Evolutionary conservation across 2,888 invertebrate genomes (phyloP), one percentile per base, ranked within the genome.

Genomic region (Mythimna impura): DNA sequence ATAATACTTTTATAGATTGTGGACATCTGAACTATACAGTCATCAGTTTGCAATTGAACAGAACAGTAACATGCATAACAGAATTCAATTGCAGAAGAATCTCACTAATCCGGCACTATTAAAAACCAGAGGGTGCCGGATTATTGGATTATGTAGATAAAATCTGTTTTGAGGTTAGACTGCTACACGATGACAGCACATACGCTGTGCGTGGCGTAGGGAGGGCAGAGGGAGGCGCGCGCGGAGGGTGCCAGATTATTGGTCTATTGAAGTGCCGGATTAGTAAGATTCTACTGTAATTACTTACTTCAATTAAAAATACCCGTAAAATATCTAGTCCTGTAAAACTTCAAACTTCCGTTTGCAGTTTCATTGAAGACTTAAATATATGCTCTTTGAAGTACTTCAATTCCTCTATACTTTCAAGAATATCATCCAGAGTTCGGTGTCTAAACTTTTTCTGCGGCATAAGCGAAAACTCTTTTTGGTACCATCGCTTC

Each of bases 391-490:
- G 90, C 57, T 96, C 87, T 90, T 97, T 97, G 93, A 98, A 99
- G 96, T 97, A 98, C 89, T 97, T 97, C 36, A 99, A 94, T 94
- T 99, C 99, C 40, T 96, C 91, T 84, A 99, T 97, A 92, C 98
- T 99, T 88, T 99, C 99, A 83, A 96, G 96, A 71, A 99, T 99
- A 92, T 99, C 99, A 87, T 97, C 97, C n/a, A 98, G 87, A 20
- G 98, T 97, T 83, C 99, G 96, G 89, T 99, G 99, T 0, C 92
- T 87, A n/a, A 97, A 96, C 65, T 90, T 93, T 88, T 98, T 98
- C 63, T 91, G 90, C 0, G 98, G 98, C 66, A 95, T 93, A n/a
- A 88, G 89, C 20, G 95, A 92, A 85, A 93, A 97, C 14, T 97
- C 91, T 25, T 96, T 94, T 4, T 97, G 97, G 92, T 97, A 97